These are phyloP conservation scores for Girardinus metallicus DNA, from an alignment of 2,797 vertebrate genomes.

Conservation along the genomic window DNA sequence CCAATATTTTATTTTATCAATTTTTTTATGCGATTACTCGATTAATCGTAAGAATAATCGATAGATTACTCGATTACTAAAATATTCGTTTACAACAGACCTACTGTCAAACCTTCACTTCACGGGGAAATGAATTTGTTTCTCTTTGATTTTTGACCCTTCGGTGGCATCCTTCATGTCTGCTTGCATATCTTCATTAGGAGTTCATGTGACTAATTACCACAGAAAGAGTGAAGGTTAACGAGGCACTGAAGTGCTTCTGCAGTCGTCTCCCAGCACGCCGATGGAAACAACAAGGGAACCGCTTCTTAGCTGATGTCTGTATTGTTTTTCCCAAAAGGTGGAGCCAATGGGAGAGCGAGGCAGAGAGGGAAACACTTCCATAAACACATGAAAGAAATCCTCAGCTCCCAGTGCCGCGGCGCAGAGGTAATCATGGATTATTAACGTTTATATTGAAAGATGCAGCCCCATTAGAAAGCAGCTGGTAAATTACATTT, in stretches of 20 bases:
- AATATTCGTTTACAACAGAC: no score
- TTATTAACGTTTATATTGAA: slow-evolving; percentile 82
- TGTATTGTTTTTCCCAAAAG: slow-evolving; percentile 52
- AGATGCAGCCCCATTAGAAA: slow-evolving; percentile 77
- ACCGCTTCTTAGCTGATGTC: slow-evolving; percentile 46
- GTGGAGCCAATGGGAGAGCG: slow-evolving; percentile 7
- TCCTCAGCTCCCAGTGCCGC: slow-evolving; percentile 42
- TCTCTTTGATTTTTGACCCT: slow-evolving; percentile 1
- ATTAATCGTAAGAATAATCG: no score
- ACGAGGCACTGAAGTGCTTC: slow-evolving; percentile 10
- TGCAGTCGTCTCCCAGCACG: slow-evolving; percentile 15
- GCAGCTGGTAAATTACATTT: slow-evolving; percentile 74
- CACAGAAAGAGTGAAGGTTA: slow-evolving; percentile 33
- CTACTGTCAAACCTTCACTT: background rate
- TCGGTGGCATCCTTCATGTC: slow-evolving; percentile 7
- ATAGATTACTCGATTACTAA: no score
- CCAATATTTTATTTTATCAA: no score
- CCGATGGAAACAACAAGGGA: slow-evolving; percentile 34
- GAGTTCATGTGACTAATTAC: slow-evolving; percentile 26
- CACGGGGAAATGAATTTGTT: background rate
- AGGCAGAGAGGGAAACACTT: slow-evolving; percentile 25
- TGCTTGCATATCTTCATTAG: slow-evolving; percentile 3
- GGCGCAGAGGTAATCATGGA: slow-evolving; percentile 67
- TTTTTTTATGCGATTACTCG: no score
- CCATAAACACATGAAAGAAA: slow-evolving; percentile 56